Percentiles rank a stretch among this genome's conserved stretches.
These are phyloP conservation scores for Drosophila tani DNA, from an alignment of 1,140 invertebrate species.

Conservation along the genomic window DNA sequence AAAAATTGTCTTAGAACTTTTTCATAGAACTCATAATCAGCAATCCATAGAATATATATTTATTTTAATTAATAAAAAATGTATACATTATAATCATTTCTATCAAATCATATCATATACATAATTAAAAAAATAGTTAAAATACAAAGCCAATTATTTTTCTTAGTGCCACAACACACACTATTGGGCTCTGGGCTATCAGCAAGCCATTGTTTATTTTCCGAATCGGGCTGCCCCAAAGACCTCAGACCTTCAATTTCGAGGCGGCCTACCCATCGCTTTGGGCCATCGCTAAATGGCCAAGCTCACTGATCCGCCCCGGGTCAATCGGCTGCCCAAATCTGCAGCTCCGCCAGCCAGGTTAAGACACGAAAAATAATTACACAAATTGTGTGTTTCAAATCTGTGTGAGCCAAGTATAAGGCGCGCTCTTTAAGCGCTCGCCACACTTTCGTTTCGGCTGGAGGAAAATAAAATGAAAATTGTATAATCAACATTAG, in stretches of 20 bases:
- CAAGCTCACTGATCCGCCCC: constrained; percentile 37
- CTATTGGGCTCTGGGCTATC: constrained; percentile 9
- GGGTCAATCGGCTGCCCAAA: constrained; percentile 25
- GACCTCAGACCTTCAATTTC: constrained; percentile 47
- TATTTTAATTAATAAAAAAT: no score
- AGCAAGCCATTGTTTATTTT: constrained; percentile 24
- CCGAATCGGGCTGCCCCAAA: constrained; percentile 18
- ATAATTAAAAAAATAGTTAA: background rate
- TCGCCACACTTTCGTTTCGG: constrained; percentile 49
- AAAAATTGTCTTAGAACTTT: no score
- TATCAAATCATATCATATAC: background rate
- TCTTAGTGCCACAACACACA: background rate
- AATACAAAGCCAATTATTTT: background rate
- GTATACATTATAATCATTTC: no score
- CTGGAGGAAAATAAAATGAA: constrained; percentile 18
- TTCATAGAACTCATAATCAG: no score
- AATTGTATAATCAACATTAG: constrained; percentile 76
- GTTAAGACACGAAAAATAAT: constrained; percentile 51
- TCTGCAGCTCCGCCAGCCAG: background rate
- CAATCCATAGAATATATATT: no score
- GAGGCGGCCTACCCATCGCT: constrained; percentile 18
- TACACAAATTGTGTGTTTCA: constrained; percentile 68
- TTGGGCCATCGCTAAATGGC: constrained; percentile 25
- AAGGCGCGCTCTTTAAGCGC: constrained; percentile 34
- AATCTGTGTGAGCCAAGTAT: constrained; percentile 40